Conservation (phyloP, 2,113 vertebrate species). For the Scatophagus argus region DNA sequence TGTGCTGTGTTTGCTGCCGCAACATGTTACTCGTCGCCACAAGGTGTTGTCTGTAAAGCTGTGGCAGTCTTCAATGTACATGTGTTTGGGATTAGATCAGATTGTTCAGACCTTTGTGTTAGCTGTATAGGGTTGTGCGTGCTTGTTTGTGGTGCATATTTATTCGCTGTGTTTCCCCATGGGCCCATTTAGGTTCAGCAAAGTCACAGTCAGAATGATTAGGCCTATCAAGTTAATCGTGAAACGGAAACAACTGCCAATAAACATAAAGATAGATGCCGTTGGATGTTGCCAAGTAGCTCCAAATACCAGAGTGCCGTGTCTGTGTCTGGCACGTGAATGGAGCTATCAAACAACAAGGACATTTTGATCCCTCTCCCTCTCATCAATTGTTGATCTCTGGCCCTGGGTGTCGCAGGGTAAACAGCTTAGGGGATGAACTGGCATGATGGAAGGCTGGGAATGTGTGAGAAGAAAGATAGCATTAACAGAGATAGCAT, state of each 20-base stretch:
- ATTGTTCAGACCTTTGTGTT: slow-evolving; percentile 7
- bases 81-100: background rate
- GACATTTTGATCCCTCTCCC: slow-evolving; percentile 44
- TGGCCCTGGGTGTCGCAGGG: slow-evolving; percentile 51
- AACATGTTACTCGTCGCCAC: background rate
- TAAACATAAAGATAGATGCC: background rate
- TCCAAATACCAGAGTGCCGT: background rate
- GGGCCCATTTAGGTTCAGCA: slow-evolving; percentile 14
- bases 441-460: slow-evolving; percentile 22
- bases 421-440: slow-evolving; percentile 67
- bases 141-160: background rate
- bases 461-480: slow-evolving; percentile 43
- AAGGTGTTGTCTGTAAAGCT: background rate
- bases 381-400: slow-evolving; percentile 51
- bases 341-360: slow-evolving; percentile 29
- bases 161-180: slow-evolving; percentile 4
- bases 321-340: slow-evolving; percentile 20
- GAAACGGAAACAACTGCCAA: background rate
- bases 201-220: background rate
- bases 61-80: background rate
- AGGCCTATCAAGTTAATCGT: background rate
- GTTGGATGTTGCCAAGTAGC: background rate
- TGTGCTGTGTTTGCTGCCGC: background rate
- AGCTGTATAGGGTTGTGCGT: background rate
- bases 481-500: slow-evolving; percentile 20